Conservation (phyloP, 2,888 invertebrate genomes). For the Heteromyza rotundicornis region DNA sequence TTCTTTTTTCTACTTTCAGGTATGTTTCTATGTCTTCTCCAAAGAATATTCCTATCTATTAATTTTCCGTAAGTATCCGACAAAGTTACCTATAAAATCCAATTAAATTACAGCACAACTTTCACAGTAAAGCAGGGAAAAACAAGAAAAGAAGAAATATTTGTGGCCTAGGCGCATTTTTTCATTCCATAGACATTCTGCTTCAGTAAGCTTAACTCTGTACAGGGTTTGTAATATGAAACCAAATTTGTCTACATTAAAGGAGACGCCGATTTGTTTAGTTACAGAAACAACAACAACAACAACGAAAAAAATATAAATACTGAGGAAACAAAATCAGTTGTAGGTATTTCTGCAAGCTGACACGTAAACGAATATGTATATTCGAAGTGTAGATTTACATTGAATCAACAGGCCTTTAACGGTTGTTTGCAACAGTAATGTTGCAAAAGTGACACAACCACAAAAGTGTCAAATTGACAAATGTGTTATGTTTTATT, state of each 20-base stretch:
- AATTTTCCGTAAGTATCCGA: no score
- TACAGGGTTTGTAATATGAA: not conserved
- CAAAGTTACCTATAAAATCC: no score
- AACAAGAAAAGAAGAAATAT: no score
- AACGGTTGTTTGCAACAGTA: not conserved
- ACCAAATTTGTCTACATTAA: not conserved
- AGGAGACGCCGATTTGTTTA: not conserved
- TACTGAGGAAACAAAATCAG: no score
- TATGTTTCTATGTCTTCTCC: conserved; percentile 1
- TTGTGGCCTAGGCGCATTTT: not conserved
- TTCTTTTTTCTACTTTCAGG: not conserved
- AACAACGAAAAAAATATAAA: conserved; percentile 21
- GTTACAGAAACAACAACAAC: not conserved
- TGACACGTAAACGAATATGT: not conserved
- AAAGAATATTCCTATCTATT: no score
- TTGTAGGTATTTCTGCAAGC: no score
- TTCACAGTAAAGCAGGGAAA: no score
- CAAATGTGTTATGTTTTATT: not conserved
- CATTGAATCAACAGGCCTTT: not conserved
- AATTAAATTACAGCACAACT: no score
- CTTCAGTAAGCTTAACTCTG: not conserved
- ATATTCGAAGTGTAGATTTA: not conserved
- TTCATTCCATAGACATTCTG: not conserved
- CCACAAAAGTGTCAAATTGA: conserved; percentile 1
- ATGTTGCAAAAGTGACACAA: not conserved